Conservation (phyloP, 2,113 vertebrate genomes). For the Larimichthys crocea region DNA sequence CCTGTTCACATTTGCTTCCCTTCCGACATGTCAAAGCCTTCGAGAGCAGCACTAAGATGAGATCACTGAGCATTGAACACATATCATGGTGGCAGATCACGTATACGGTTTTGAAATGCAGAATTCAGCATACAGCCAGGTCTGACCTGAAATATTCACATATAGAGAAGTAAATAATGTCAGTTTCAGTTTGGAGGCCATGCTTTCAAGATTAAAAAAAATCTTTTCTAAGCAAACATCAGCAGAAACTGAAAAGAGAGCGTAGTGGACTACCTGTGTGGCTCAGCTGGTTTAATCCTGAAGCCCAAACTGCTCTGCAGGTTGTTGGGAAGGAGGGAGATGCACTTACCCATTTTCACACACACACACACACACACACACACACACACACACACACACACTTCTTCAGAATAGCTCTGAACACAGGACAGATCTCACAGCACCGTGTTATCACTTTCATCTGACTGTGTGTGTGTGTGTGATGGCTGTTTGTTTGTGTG, state of each 20-base stretch:
- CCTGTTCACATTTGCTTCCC: slow-evolving; percentile 25
- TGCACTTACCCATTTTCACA: not conserved
- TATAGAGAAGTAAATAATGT: not conserved
- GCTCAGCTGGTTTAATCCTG: slow-evolving; percentile 37
- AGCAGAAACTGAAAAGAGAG: not conserved
- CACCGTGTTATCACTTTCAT: slow-evolving; percentile 16
- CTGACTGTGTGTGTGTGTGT: slow-evolving; percentile 4
- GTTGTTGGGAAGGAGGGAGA: not conserved
- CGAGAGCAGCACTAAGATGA: slow-evolving; percentile 38
- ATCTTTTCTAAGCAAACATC: not conserved
- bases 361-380: not conserved
- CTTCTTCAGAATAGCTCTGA: slow-evolving; percentile 39
- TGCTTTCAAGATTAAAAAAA: not conserved
- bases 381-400: not conserved
- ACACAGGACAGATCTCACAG: slow-evolving; percentile 28
- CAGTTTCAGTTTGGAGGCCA: not conserved
- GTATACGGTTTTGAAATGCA: not conserved
- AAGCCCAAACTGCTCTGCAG: slow-evolving; percentile 36
- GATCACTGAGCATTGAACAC: slow-evolving; percentile 51
- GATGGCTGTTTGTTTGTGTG: not conserved
- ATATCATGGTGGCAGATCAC: slow-evolving; percentile 4
- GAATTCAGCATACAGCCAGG: not conserved
- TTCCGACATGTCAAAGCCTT: slow-evolving; percentile 44
- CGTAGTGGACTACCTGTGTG: not conserved
- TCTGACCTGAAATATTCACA: not conserved